Conservation (phyloP, 2,888 invertebrate genomes). For the Parnassius orleans region DNA sequence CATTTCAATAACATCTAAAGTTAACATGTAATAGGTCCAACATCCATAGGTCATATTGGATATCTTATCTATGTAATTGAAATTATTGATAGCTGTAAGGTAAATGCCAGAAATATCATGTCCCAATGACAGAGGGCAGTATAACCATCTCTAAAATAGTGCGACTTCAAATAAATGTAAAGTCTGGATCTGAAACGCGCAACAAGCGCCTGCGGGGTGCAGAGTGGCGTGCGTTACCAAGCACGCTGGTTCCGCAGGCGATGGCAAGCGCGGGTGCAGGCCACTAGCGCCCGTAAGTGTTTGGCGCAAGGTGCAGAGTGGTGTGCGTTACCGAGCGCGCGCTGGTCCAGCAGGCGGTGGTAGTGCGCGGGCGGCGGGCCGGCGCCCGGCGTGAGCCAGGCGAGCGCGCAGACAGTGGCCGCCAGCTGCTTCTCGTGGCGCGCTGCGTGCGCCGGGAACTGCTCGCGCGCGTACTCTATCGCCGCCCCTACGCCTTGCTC, state of each 20-base stretch:
- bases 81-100: too few species aligned
- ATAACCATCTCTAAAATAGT: too few species aligned
- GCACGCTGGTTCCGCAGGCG: slow-evolving; percentile 19
- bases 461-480: slow-evolving; percentile 90
- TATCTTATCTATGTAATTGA: too few species aligned
- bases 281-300: slow-evolving; percentile 54
- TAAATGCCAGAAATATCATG: too few species aligned
- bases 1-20: too few species aligned
- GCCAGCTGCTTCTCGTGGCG: slow-evolving; percentile 71
- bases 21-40: too few species aligned
- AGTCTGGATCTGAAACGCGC: too few species aligned
- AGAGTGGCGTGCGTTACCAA: not conserved
- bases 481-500: slow-evolving; percentile 87
- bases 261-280: not conserved
- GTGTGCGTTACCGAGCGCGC: slow-evolving; percentile 49
- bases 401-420: slow-evolving; percentile 71
- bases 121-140: too few species aligned
- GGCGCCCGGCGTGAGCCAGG: slow-evolving; percentile 63
- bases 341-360: slow-evolving; percentile 57
- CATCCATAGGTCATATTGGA: too few species aligned
- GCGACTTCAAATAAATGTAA: too few species aligned
- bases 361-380: slow-evolving; percentile 57
- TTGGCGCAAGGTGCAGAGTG: slow-evolving; percentile 35
- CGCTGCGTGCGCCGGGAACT: slow-evolving; percentile 86
- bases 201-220: too few species aligned